A percentile compares a stretch with the other conserved stretches of the same genome.
Evolutionary conservation across 2,797 vertebrate species (phyloP).

Genomic region (Platalea minor): DNA sequence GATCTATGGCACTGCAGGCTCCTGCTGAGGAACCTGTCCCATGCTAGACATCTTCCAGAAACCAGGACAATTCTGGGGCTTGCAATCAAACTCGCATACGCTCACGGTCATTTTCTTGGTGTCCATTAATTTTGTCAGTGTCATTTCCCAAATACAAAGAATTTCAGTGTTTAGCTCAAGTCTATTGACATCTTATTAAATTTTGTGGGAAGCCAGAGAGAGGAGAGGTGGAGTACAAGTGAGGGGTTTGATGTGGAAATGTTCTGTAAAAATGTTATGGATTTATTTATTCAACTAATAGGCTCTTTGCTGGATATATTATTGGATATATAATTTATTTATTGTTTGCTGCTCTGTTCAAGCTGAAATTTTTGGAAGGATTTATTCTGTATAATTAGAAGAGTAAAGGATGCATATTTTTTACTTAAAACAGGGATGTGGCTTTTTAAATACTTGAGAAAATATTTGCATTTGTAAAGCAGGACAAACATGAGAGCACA

Average conservation of each 20-base stretch:
- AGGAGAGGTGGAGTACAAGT: not conserved
- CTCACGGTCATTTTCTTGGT: not conserved
- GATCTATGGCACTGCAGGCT: not conserved
- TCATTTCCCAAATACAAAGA: not conserved
- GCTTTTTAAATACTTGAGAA: slow-evolving; percentile 24
- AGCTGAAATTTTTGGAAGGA: not conserved
- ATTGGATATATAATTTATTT: not conserved
- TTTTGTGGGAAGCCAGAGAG: not conserved
- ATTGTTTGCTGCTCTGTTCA: not conserved
- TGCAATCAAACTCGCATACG: not conserved
- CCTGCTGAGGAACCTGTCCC: not conserved
- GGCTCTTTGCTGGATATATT: not conserved
- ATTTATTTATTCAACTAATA: not conserved
- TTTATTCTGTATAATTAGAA: not conserved
- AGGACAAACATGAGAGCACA: not conserved
- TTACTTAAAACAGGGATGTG: not conserved
- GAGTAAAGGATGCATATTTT: not conserved
- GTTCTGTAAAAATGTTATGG: not conserved
- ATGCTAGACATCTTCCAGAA: not conserved
- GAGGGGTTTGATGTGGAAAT: not conserved
- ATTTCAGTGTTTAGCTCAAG: not conserved
- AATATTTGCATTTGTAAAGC: slow-evolving; percentile 25
- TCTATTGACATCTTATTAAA: not conserved
- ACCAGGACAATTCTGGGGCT: not conserved
- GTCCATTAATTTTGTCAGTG: not conserved